A percentile compares a stretch with the other conserved stretches of the same genome.
phyloP scores from a whole-genome alignment of 2,888 invertebrate species.

The Biston stratarius region DNA sequence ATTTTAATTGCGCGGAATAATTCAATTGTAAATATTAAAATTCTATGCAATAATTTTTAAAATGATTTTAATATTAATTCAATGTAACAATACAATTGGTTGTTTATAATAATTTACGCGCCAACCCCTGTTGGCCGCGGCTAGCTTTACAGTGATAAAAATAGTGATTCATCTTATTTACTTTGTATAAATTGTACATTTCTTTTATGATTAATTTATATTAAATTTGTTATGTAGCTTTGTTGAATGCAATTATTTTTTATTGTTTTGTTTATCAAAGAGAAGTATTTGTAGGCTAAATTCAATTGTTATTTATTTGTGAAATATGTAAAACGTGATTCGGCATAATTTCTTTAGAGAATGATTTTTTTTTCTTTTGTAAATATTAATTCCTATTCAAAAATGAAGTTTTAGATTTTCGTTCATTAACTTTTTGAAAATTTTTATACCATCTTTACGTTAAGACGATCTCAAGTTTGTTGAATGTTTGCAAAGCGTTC shows the following conservation, averaged over 20 bases:
- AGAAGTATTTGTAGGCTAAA: constrained; percentile 85
- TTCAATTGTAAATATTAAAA: constrained; percentile 51
- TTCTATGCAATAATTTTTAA: constrained; percentile 56
- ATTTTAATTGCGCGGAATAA: constrained; percentile 34
- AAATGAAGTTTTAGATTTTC: constrained; percentile 76
- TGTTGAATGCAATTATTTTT: constrained; percentile 86
- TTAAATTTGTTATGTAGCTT: constrained; percentile 86
- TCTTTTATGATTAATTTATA: constrained; percentile 85
- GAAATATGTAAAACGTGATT: constrained; percentile 81
- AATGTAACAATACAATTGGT: constrained; percentile 41
- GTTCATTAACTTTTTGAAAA: constrained; percentile 78
- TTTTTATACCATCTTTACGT: constrained; percentile 84
- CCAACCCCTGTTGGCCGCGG: constrained; percentile 44
- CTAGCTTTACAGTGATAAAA: constrained; percentile 74
- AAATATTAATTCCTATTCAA: constrained; percentile 65
- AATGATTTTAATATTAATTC: constrained; percentile 48
- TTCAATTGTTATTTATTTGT: constrained; percentile 86
- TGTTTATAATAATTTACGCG: constrained; percentile 27
- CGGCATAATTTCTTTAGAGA: constrained; percentile 71
- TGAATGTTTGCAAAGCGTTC: constrained; percentile 87
- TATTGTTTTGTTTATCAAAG: constrained; percentile 86
- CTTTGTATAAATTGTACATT: constrained; percentile 85
- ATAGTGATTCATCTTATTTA: constrained; percentile 79
- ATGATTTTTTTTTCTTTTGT: constrained; percentile 63
- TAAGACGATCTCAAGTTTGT: constrained; percentile 87